A percentile compares a stretch with the other conserved stretches of the same genome.
Evolutionary conservation across 2,888 invertebrate species (phyloP).

Genomic region (Brachynemurus nebulosus): DNA sequence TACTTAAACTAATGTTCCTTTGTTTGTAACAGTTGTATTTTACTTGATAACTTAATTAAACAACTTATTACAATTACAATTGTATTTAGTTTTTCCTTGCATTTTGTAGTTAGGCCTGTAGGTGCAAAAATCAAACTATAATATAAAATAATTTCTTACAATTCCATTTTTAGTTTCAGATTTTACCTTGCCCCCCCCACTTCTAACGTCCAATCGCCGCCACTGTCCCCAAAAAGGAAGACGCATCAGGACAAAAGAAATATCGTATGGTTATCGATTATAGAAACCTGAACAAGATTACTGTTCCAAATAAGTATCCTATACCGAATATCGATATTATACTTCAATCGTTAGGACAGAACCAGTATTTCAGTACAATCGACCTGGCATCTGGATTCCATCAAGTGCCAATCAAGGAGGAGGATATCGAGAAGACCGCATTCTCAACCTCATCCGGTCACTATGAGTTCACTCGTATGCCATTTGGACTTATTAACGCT

Average conservation of each 20-base stretch:
- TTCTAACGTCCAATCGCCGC: too few relatives aligned
- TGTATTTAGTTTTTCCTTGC: too few relatives aligned
- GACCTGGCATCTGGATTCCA: background rate
- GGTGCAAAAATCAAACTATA: too few relatives aligned
- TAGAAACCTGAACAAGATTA: background rate
- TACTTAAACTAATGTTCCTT: too few relatives aligned
- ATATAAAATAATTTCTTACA: too few relatives aligned
- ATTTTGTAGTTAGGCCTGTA: too few relatives aligned
- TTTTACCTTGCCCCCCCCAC: too few relatives aligned
- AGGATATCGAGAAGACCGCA: constrained; percentile 13
- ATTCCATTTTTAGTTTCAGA: too few relatives aligned
- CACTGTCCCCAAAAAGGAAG: background rate
- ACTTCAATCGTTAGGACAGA: background rate
- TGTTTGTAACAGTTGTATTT: too few relatives aligned
- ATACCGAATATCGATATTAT: background rate
- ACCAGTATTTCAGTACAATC: background rate
- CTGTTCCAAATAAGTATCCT: background rate
- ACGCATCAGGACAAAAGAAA: background rate
- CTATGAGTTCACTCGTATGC: constrained; percentile 17
- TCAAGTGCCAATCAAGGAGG: constrained; percentile 4
- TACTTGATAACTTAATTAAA: too few relatives aligned
- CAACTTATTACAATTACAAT: too few relatives aligned
- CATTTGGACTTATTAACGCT: constrained; percentile 21
- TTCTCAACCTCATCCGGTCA: constrained; percentile 13
- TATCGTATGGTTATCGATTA: background rate